phyloP scores from a whole-genome alignment of 2,888 invertebrate genomes.

The Cantharis rustica region DNA sequence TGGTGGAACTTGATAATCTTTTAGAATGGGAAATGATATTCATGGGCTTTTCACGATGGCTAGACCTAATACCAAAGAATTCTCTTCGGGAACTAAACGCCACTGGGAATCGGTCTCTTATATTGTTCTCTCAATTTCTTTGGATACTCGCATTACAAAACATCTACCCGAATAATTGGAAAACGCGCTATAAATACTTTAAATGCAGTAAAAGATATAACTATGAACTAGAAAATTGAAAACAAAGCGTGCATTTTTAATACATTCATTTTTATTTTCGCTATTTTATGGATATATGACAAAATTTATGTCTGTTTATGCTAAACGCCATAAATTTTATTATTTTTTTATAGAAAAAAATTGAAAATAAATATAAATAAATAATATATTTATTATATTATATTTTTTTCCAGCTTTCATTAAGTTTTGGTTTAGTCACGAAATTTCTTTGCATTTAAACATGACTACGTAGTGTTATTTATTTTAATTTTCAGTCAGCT shows the following conservation, averaged over 20 bases:
- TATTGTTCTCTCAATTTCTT: slow-evolving; percentile 21
- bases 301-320: background rate
- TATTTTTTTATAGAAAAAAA: background rate
- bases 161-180: slow-evolving; percentile 22
- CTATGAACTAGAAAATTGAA: background rate
- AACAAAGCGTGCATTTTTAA: slow-evolving; percentile 3
- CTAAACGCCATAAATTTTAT: background rate
- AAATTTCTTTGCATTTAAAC: too few species aligned
- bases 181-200: slow-evolving; percentile 24
- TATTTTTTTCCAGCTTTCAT: too few species aligned
- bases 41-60: slow-evolving; percentile 8
- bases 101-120: slow-evolving; percentile 24
- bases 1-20: slow-evolving; percentile 23
- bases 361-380: too few species aligned
- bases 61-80: slow-evolving; percentile 20
- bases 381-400: too few species aligned
- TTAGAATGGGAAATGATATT: slow-evolving; percentile 19
- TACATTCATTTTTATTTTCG: background rate
- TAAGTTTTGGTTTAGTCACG: too few species aligned
- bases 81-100: slow-evolving; percentile 14
- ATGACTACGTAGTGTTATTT: too few species aligned
- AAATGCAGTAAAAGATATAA: background rate
- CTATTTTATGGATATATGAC: background rate
- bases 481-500: too few species aligned
- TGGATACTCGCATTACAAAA: slow-evolving; percentile 21